Evolutionary conservation across 2,888 invertebrate genomes (phyloP).

Genomic region (Drosophila vallismaia): DNA sequence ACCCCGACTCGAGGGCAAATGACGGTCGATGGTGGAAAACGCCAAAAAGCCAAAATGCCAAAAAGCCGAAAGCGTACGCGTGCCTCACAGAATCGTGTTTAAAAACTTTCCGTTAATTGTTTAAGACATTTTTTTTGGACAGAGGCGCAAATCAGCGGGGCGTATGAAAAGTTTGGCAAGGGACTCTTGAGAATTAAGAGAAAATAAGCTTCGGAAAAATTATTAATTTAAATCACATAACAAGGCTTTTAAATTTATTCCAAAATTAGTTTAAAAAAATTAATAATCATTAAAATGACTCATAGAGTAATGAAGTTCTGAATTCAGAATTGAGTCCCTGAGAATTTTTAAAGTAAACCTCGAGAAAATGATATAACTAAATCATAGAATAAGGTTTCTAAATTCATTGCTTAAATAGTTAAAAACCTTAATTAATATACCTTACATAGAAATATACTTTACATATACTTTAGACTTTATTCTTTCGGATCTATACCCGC

Average conservation of each 20-base stretch:
- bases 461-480: too few relatives aligned
- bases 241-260: too few relatives aligned
- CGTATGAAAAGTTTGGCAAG: background rate
- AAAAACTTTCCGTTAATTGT: constrained; percentile 60
- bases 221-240: too few relatives aligned
- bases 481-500: too few relatives aligned
- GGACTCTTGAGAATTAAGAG: background rate
- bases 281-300: too few relatives aligned
- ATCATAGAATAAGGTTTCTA: background rate
- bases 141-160: constrained; percentile 13
- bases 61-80: constrained; percentile 23
- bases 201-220: too few relatives aligned
- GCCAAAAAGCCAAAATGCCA: background rate
- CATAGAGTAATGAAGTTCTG: too few relatives aligned
- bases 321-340: too few relatives aligned
- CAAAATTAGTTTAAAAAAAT: too few relatives aligned
- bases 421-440: too few relatives aligned
- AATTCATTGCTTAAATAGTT: background rate
- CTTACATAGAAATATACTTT: too few relatives aligned
- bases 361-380: background rate
- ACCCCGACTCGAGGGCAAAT: constrained; percentile 46
- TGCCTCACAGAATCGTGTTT: constrained; percentile 42
- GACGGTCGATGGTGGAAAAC: constrained; percentile 40
- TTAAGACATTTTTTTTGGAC: background rate
- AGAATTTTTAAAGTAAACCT: too few relatives aligned